A percentile compares a stretch with the other conserved stretches of the same genome.
These are phyloP conservation scores for Pyrocephalus nanus DNA, from an alignment of 2,797 vertebrate species.

Conservation along the genomic window DNA sequence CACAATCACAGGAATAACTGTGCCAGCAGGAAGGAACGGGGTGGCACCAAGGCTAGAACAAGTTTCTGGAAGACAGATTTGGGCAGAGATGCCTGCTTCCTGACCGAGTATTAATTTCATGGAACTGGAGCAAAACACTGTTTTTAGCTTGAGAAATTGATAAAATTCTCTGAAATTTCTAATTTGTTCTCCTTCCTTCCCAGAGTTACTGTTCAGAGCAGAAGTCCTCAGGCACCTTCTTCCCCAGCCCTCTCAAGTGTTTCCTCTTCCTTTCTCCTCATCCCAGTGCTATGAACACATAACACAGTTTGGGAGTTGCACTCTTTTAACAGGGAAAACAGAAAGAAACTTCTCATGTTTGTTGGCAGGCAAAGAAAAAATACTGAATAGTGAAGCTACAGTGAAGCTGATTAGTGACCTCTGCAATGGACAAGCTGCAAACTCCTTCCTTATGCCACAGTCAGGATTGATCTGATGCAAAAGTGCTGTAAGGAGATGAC, in stretches of 20 bases:
- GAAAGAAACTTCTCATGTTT: not conserved
- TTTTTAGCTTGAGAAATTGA: not conserved
- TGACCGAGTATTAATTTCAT: not conserved
- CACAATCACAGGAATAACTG: not conserved
- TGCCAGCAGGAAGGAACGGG: not conserved
- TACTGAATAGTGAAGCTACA: not conserved
- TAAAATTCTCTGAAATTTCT: not conserved
- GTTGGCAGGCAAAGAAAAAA: not conserved
- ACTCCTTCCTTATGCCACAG: not conserved
- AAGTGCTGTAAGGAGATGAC: not conserved
- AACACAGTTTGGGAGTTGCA: not conserved
- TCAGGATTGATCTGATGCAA: not conserved
- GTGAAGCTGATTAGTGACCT: not conserved
- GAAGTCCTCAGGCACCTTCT: not conserved
- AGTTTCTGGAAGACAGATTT: not conserved
- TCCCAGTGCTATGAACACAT: not conserved
- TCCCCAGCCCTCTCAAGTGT: not conserved
- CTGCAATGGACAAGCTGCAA: not conserved
- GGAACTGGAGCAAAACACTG: not conserved
- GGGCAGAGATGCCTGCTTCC: not conserved
- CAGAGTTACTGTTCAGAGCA: not conserved
- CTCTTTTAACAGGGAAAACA: not conserved
- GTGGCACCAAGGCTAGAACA: not conserved
- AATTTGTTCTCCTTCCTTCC: not conserved
- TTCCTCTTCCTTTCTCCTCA: not conserved